Percentiles rank a stretch among this genome's conserved stretches.
These are phyloP conservation scores for Baccha elongata DNA, from an alignment of 2,888 invertebrate species.

Conservation along the genomic window DNA sequence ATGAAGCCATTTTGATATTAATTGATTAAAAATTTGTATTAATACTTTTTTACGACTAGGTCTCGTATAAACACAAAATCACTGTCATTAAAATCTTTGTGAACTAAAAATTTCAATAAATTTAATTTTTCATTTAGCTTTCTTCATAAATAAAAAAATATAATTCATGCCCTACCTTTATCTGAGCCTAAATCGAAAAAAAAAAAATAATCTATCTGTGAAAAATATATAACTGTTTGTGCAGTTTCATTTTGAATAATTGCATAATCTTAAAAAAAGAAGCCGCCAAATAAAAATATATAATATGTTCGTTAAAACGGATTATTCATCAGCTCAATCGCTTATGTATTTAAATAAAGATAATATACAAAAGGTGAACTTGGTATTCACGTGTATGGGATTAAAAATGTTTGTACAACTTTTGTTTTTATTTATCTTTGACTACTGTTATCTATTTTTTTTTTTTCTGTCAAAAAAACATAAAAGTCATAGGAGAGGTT, in stretches of 20 bases:
- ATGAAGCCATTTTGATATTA: too few relatives aligned
- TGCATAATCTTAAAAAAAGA: background rate
- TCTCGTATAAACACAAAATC: too few relatives aligned
- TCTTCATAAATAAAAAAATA: too few relatives aligned
- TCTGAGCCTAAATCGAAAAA: background rate
- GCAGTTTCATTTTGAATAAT: background rate
- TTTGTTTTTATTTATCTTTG: background rate
- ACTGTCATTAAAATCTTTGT: too few relatives aligned
- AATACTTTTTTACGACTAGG: too few relatives aligned
- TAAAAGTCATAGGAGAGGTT: constrained; percentile 10
- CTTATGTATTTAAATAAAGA: constrained; percentile 11
- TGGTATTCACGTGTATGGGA: constrained; percentile 2
- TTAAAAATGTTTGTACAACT: background rate
- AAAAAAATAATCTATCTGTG: too few relatives aligned
- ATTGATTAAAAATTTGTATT: too few relatives aligned
- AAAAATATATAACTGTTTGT: too few relatives aligned
- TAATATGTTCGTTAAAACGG: background rate
- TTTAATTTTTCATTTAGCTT: too few relatives aligned
- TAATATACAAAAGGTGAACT: background rate
- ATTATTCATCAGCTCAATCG: background rate
- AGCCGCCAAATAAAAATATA: background rate
- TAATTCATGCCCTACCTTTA: too few relatives aligned
- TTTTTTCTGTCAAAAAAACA: constrained; percentile 17
- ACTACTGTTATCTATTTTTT: constrained; percentile 9
- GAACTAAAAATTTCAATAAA: too few relatives aligned